Evolutionary conservation across 2,113 vertebrate genomes (phyloP).

Genomic region (Pedionomus torquatus): DNA sequence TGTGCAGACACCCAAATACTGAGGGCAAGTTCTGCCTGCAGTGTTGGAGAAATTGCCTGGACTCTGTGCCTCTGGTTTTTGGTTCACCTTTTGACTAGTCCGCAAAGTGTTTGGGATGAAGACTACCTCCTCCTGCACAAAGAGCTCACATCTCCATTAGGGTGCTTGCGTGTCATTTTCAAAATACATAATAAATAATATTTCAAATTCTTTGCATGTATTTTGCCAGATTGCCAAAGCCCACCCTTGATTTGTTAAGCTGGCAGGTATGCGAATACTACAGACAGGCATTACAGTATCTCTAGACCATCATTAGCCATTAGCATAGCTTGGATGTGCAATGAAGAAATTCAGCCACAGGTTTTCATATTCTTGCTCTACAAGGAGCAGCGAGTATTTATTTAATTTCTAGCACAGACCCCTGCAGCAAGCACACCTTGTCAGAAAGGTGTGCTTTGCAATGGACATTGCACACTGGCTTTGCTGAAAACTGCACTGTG

Average conservation of each 20-base stretch:
- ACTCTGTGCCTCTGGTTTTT: background rate
- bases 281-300: background rate
- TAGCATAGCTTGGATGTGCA: background rate
- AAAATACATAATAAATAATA: background rate
- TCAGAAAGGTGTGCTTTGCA: background rate
- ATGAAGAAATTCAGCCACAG: background rate
- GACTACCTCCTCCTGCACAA: background rate
- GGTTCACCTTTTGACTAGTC: background rate
- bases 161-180: rapidly evolving
- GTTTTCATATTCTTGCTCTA: background rate
- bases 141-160: background rate
- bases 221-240: background rate
- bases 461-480: rapidly evolving
- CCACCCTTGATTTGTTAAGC: background rate
- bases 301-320: background rate
- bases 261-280: rapidly evolving
- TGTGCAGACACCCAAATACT: background rate
- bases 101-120: rapidly evolving
- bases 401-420: background rate
- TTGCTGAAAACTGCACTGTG: background rate
- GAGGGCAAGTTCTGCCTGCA: background rate
- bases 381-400: background rate
- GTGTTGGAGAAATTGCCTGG: background rate
- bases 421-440: background rate
- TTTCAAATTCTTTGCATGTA: background rate